Evolutionary conservation across 2,113 vertebrate species (phyloP).

Genomic region (Cryptomyrus ogoouensis): DNA sequence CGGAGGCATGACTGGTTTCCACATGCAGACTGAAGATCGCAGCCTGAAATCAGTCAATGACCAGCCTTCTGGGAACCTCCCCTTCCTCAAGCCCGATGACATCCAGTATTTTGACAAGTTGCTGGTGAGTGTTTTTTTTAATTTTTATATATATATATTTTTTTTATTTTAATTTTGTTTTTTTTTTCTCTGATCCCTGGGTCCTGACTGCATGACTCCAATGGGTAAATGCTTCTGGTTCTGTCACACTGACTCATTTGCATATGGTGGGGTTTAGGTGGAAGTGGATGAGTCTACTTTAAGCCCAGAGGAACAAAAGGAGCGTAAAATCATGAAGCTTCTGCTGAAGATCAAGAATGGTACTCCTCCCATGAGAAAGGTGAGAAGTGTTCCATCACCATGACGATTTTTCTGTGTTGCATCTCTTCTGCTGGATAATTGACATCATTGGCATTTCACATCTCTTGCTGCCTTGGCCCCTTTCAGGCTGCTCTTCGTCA

Average conservation of each 20-base stretch:
- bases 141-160: neutral
- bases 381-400: conserved; percentile 26
- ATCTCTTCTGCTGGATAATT: neutral
- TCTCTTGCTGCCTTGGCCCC: neutral
- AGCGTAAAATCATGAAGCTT: conserved; percentile 98
- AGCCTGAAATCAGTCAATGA: conserved; percentile 94
- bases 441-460: neutral
- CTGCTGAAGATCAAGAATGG: conserved; percentile 98
- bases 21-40: conserved; percentile 93
- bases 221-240: neutral
- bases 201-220: neutral
- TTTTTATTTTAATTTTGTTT: neutral
- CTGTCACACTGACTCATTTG: neutral
- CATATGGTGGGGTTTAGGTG: conserved; percentile 61
- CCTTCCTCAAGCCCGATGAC: conserved; percentile 96
- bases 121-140: conserved; percentile 72
- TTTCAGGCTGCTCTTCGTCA: conserved; percentile 88
- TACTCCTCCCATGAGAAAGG: conserved; percentile 97
- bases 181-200: neutral
- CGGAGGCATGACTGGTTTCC: conserved; percentile 96
- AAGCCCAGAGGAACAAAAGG: conserved; percentile 96
- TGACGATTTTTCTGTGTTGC: neutral
- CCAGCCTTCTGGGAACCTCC: conserved; percentile 95
- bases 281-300: conserved; percentile 97
- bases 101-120: conserved; percentile 98